A percentile compares a stretch with the other conserved stretches of the same genome.
phyloP scores from a whole-genome alignment of 1,140 invertebrate genomes.

The Meteorus sp. region DNA sequence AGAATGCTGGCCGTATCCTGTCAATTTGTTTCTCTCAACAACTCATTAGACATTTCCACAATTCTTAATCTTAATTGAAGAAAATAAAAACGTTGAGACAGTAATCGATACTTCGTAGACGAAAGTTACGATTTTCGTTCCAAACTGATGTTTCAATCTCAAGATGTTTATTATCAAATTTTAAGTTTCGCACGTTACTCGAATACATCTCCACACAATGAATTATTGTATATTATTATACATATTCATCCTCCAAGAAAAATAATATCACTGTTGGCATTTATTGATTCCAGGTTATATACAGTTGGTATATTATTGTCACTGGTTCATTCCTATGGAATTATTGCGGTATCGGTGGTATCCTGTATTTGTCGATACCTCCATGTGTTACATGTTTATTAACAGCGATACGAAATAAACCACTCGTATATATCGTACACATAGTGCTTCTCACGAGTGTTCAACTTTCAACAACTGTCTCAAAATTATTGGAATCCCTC shows the following conservation, averaged over 20 bases:
- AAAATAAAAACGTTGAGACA: no score
- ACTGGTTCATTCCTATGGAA: conserved; percentile 42
- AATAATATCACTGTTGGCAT: neutral
- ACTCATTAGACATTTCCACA: no score
- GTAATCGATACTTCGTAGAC: no score
- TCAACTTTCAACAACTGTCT: conserved; percentile 45
- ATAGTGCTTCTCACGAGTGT: no score
- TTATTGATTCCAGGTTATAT: conserved; percentile 42
- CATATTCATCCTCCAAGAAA: neutral
- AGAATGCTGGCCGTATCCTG: no score
- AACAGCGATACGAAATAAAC: conserved; percentile 41
- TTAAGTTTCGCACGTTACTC: no score
- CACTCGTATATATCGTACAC: conserved; percentile 48
- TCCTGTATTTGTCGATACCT: conserved; percentile 45
- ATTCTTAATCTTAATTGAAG: no score
- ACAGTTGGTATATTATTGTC: conserved; percentile 43
- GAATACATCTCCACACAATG: neutral
- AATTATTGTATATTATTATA: neutral
- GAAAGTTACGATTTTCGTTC: no score
- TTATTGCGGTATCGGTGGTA: conserved; percentile 42
- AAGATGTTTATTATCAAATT: no score
- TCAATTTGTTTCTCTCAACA: no score
- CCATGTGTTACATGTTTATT: conserved; percentile 49
- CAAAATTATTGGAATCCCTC: conserved; percentile 32
- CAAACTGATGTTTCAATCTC: no score